A percentile compares a stretch with the other conserved stretches of the same genome.
Conservation (phyloP, 2,888 invertebrate genomes). For the Drosophila koepferae region DNA sequence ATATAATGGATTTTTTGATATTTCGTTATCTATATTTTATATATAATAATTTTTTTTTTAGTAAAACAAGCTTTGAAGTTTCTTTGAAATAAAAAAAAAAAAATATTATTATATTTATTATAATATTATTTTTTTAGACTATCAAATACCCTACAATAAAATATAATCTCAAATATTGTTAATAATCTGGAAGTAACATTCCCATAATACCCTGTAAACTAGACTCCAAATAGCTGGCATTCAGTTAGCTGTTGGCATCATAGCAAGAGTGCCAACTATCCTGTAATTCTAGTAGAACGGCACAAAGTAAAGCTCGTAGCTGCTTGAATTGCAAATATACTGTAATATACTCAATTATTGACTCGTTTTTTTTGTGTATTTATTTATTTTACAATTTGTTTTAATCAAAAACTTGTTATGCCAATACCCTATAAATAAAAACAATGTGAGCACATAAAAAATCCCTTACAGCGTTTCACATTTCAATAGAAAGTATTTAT, state of each 20-base stretch:
- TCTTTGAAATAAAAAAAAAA: too few relatives aligned
- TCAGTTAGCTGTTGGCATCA: too few relatives aligned
- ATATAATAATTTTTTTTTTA: background rate
- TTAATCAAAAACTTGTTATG: too few relatives aligned
- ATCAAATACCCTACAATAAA: background rate
- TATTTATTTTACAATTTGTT: too few relatives aligned
- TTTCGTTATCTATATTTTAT: background rate
- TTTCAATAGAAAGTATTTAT: slow-evolving; percentile 2
- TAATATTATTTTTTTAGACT: background rate
- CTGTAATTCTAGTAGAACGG: background rate
- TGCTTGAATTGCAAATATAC: background rate
- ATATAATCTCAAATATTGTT: background rate
- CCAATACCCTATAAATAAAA: background rate
- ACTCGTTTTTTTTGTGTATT: background rate
- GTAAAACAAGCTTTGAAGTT: too few relatives aligned
- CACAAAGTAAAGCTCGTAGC: too few relatives aligned
- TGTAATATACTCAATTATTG: background rate
- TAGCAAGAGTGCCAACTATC: background rate
- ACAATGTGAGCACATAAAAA: background rate
- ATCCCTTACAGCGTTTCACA: background rate
- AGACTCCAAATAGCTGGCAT: too few relatives aligned
- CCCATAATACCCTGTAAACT: too few relatives aligned
- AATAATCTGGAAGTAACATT: too few relatives aligned
- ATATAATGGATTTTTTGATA: too few relatives aligned
- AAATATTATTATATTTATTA: too few relatives aligned